These are phyloP conservation scores for Catostomus latipinnis DNA, from an alignment of 2,797 vertebrate genomes.

Conservation along the genomic window DNA sequence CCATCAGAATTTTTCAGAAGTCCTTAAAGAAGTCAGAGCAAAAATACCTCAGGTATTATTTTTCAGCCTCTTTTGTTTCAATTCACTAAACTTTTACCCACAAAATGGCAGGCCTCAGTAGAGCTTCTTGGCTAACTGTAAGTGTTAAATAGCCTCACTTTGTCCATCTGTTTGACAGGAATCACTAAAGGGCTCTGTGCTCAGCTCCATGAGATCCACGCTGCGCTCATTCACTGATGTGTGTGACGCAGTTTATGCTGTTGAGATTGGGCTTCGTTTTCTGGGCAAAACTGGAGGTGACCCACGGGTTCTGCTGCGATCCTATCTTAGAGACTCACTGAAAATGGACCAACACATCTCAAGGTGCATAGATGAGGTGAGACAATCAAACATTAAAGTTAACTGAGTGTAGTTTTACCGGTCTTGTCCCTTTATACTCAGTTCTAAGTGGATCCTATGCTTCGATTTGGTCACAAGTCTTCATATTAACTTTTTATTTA, in stretches of 20 bases:
- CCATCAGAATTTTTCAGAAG: slow-evolving; percentile 75
- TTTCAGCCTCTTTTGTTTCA: not conserved
- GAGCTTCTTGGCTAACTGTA: too few species aligned
- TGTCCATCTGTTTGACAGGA: slow-evolving; percentile 59
- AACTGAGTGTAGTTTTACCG: not conserved
- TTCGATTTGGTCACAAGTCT: not conserved
- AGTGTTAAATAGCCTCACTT: not conserved
- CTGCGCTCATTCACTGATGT: slow-evolving; percentile 75
- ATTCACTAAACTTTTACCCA: too few species aligned
- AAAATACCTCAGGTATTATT: slow-evolving; percentile 75
- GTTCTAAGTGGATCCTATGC: not conserved
- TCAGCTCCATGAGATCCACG: slow-evolving; percentile 60
- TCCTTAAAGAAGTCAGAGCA: slow-evolving; percentile 71
- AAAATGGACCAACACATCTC: slow-evolving; percentile 73
- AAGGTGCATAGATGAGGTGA: slow-evolving; percentile 73
- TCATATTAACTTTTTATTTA: not conserved
- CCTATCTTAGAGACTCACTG: slow-evolving; percentile 71
- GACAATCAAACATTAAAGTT: not conserved
- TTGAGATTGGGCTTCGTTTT: slow-evolving; percentile 76
- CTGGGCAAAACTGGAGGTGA: slow-evolving; percentile 73
- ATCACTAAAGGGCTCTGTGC: slow-evolving; percentile 69
- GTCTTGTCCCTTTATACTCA: not conserved
- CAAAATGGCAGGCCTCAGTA: too few species aligned
- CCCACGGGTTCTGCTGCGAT: slow-evolving; percentile 59
- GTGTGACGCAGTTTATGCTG: slow-evolving; percentile 69